Conservation (phyloP, 2,113 vertebrate genomes). For the Oreochromis spilurus region DNA sequence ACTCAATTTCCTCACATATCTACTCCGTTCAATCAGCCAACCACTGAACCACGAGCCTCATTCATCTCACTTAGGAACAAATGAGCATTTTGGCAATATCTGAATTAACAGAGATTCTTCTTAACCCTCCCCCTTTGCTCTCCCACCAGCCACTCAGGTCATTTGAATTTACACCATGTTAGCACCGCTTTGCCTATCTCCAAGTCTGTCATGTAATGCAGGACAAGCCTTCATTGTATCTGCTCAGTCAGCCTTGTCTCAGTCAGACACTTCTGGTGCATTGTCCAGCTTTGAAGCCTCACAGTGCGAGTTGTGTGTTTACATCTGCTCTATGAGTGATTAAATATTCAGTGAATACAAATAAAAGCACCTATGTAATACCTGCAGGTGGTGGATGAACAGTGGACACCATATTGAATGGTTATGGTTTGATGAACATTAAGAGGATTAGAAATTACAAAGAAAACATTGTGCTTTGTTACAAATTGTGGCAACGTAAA, state of each 20-base stretch:
- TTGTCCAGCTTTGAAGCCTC: not conserved
- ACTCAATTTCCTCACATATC: conserved; percentile 65
- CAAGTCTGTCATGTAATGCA: not conserved
- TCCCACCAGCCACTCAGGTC: conserved; percentile 7
- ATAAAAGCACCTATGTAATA: conserved; percentile 10
- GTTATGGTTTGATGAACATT: conserved; percentile 31
- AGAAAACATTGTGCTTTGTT: not conserved
- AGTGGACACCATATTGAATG: conserved; percentile 22
- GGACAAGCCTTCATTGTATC: conserved; percentile 15
- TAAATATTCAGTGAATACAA: conserved; percentile 46
- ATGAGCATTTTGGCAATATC: conserved; percentile 65
- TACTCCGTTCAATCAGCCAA: conserved; percentile 61
- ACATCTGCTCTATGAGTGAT: conserved; percentile 21
- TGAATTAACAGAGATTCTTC: conserved; percentile 61
- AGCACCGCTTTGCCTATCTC: not conserved
- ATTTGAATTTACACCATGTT: conserved; percentile 26
- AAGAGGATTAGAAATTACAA: conserved; percentile 34
- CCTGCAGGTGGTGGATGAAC: conserved; percentile 21
- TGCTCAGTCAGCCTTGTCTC: not conserved
- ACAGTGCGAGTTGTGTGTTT: not conserved
- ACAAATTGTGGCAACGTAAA: not conserved
- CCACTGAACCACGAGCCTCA: conserved; percentile 61
- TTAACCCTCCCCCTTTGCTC: not conserved
- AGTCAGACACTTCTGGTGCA: not conserved
- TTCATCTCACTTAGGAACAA: conserved; percentile 72